Conservation (phyloP, 2,113 vertebrate genomes). For the Ceuthmochares aereus region DNA sequence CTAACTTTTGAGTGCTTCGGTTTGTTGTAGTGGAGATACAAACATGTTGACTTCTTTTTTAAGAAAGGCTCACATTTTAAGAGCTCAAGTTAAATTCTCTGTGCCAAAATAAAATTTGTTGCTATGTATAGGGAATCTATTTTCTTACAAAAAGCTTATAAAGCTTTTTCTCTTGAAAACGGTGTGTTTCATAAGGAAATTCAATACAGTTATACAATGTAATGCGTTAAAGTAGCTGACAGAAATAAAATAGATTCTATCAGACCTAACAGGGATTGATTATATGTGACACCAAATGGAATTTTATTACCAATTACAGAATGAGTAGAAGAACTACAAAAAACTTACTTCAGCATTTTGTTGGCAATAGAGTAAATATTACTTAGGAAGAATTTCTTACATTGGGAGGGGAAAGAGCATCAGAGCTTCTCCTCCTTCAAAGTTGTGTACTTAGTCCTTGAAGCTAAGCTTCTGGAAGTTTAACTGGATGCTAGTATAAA, state of each 20-base stretch:
- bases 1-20: not conserved
- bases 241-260: not conserved
- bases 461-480: not conserved
- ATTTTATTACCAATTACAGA: not conserved
- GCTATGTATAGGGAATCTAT: not conserved
- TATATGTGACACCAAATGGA: not conserved
- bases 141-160: not conserved
- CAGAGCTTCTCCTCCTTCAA: not conserved
- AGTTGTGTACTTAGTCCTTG: not conserved
- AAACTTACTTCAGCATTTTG: not conserved
- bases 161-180: constrained; percentile 30
- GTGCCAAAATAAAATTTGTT: not conserved
- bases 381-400: not conserved
- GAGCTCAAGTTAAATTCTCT: not conserved
- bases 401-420: not conserved
- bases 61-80: not conserved
- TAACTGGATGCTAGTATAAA: not conserved
- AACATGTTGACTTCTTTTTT: not conserved
- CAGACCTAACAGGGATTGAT: not conserved
- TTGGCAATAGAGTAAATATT: not conserved
- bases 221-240: not conserved
- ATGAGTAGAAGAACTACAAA: not conserved
- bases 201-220: not conserved
- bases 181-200: not conserved
- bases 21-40: not conserved